phyloP scores from a whole-genome alignment of 2,888 invertebrate species.

The Habrosyne pyritoides region DNA sequence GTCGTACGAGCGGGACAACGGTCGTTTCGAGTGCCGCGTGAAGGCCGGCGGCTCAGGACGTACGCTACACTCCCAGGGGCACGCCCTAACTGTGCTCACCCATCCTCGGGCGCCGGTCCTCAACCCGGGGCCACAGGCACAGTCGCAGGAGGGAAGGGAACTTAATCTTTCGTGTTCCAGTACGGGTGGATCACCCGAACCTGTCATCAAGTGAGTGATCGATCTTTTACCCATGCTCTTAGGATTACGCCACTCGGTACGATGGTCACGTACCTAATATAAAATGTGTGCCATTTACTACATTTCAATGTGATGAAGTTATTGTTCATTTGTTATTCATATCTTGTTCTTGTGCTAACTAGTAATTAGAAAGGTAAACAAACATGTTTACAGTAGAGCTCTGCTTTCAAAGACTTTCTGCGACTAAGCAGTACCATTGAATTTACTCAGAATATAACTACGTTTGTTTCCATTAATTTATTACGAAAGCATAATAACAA shows the following conservation, averaged over 20 bases:
- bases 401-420: no score
- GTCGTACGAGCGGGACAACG: constrained; percentile 95
- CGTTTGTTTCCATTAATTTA: neutral
- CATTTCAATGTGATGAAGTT: neutral
- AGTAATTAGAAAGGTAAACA: neutral
- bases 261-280: neutral
- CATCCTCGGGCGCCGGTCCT: constrained; percentile 92
- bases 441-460: neutral
- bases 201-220: constrained; percentile 87
- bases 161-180: constrained; percentile 92
- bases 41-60: constrained; percentile 92
- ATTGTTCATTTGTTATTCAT: neutral
- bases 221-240: neutral
- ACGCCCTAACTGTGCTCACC: constrained; percentile 93
- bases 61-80: constrained; percentile 92
- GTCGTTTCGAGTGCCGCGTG: constrained; percentile 94
- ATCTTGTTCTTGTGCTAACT: neutral
- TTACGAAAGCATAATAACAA: neutral
- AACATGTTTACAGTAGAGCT: neutral
- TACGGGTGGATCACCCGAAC: constrained; percentile 95
- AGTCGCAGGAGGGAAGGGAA: constrained; percentile 91
- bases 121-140: constrained; percentile 88
- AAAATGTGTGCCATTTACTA: neutral
- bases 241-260: neutral
- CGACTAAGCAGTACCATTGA: no score